Evolutionary conservation across 2,113 vertebrate genomes (phyloP).

Genomic region (Daubentonia madagascariensis): DNA sequence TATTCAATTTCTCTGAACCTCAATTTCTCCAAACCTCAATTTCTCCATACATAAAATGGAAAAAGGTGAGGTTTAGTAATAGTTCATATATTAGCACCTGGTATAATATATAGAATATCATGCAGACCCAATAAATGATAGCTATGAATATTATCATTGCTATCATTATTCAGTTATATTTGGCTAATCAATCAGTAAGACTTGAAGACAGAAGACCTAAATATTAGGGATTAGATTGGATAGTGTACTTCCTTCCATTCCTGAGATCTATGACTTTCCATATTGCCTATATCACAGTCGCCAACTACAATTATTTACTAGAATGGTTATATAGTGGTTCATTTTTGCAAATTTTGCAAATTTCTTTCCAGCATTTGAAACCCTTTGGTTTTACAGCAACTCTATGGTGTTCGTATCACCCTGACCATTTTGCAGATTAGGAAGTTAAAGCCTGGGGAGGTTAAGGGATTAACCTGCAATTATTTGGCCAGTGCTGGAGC

Average conservation of each 20-base stretch:
- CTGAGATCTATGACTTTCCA: too few relatives aligned
- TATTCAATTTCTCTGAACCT: neutral
- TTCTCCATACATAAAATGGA: neutral
- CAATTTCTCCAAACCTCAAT: neutral
- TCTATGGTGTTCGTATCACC: neutral
- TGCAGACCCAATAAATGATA: neutral
- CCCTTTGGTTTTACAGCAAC: neutral
- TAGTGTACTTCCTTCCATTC: neutral
- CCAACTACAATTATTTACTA: neutral
- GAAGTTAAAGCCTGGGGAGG: neutral
- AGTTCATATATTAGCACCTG: neutral
- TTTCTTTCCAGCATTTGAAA: neutral
- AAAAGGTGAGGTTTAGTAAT: neutral
- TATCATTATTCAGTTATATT: neutral
- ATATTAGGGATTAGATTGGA: neutral
- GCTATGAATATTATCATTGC: neutral
- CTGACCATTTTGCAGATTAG: neutral
- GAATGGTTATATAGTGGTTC: neutral
- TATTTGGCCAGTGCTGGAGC: too few relatives aligned
- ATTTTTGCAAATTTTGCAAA: neutral
- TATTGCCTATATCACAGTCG: accelerated
- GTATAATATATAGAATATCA: neutral
- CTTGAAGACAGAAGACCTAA: neutral
- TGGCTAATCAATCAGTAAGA: neutral
- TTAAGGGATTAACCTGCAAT: neutral